phyloP scores from a whole-genome alignment of 2,113 vertebrate species.

The Hiodon tergisus region DNA sequence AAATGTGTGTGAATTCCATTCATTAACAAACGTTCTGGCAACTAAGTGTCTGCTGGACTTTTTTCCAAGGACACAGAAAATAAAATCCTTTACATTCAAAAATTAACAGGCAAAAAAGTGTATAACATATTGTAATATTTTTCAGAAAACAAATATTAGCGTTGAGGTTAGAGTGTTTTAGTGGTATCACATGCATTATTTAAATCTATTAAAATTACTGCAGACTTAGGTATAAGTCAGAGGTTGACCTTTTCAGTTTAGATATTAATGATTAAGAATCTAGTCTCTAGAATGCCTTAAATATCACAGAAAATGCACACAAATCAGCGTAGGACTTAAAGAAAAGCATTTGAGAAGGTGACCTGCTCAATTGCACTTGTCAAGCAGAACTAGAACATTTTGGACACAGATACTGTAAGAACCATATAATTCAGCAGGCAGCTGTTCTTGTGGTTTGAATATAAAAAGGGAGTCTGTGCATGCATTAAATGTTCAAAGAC shows the following conservation, averaged over 20 bases:
- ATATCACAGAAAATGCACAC: background rate
- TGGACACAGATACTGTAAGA: background rate
- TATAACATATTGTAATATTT: no score
- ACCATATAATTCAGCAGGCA: background rate
- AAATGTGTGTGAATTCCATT: no score
- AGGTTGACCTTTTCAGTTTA: conserved; percentile 20
- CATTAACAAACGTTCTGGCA: no score
- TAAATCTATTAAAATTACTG: conserved; percentile 49
- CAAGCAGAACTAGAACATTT: background rate
- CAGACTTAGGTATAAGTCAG: conserved; percentile 48
- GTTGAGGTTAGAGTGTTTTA: no score
- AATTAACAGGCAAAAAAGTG: no score
- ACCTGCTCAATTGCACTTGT: conserved; percentile 3
- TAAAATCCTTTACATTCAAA: no score
- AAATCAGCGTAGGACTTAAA: background rate
- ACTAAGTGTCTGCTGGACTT: no score
- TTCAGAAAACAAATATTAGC: no score
- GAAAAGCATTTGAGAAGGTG: background rate
- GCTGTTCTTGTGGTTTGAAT: conserved; percentile 11
- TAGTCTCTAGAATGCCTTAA: background rate
- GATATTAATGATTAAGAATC: conserved; percentile 12
- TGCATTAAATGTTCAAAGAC: conserved; percentile 48
- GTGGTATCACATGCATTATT: background rate
- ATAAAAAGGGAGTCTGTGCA: conserved; percentile 33
- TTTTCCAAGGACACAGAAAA: no score